Conservation (phyloP, 2,113 vertebrate genomes). For the Melanocharis versteri region DNA sequence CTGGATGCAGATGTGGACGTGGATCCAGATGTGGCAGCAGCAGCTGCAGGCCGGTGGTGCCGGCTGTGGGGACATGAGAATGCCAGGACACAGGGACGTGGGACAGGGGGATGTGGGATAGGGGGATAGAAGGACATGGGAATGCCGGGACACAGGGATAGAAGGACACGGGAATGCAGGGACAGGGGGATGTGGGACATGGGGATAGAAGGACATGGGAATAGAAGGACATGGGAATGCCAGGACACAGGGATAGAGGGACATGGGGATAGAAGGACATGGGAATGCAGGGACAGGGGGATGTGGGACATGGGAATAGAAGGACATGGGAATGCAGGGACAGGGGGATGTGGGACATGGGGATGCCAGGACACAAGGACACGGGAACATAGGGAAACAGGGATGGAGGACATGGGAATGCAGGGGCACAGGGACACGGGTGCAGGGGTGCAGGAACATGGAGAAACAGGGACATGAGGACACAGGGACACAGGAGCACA, state of each 20-base stretch:
- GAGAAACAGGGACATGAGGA: neutral
- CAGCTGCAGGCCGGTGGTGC: neutral
- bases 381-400: neutral
- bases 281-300: neutral
- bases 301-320: fast-evolving
- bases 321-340: neutral
- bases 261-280: fast-evolving
- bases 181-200: neutral
- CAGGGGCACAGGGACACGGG: fast-evolving
- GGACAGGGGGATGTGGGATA: too few relatives aligned
- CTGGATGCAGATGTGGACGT: fast-evolving
- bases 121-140: neutral
- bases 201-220: neutral
- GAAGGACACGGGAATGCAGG: neutral
- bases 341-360: too few relatives aligned
- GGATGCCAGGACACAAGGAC: neutral
- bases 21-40: neutral
- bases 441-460: fast-evolving
- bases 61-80: fast-evolving
- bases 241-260: fast-evolving
- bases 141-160: neutral
- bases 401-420: neutral
- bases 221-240: too few relatives aligned
- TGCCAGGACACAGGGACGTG: too few relatives aligned
- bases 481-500: fast-evolving